A percentile compares a stretch with the other conserved stretches of the same genome.
Evolutionary conservation across 2,888 invertebrate species (phyloP).

Genomic region (Eupeodes latifasciatus): DNA sequence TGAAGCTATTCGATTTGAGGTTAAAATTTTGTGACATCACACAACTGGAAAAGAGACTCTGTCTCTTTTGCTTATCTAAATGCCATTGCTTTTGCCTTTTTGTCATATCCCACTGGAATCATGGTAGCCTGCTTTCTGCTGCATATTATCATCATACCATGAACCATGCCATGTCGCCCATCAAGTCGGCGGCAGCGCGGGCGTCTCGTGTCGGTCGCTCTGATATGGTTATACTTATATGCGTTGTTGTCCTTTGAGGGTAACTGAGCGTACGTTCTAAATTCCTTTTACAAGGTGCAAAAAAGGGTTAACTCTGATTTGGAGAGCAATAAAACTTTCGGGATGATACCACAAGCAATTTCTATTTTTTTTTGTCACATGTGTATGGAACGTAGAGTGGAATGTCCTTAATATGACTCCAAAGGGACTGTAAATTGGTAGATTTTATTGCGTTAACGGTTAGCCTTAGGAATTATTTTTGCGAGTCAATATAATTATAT

Average conservation of each 20-base stretch:
- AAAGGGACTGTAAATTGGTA: slow-evolving; percentile 74
- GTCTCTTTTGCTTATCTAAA: slow-evolving; percentile 55
- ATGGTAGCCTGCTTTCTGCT: too few relatives aligned
- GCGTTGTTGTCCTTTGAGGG: slow-evolving; percentile 22
- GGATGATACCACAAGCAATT: slow-evolving; percentile 58
- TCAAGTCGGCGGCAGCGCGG: too few relatives aligned
- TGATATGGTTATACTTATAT: background rate
- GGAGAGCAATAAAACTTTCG: slow-evolving; percentile 69
- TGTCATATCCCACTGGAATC: too few relatives aligned
- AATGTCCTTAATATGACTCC: slow-evolving; percentile 64
- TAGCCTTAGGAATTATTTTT: slow-evolving; percentile 71
- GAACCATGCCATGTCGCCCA: too few relatives aligned
- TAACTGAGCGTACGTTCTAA: slow-evolving; percentile 74
- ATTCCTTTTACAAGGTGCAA: slow-evolving; percentile 76
- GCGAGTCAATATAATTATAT: slow-evolving; percentile 70
- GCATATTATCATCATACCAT: too few relatives aligned
- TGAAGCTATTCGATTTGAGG: slow-evolving; percentile 73
- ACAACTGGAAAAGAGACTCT: slow-evolving; percentile 20
- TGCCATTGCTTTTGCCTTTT: background rate
- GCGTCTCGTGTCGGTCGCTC: too few relatives aligned
- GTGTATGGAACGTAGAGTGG: slow-evolving; percentile 12
- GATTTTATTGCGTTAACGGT: slow-evolving; percentile 75
- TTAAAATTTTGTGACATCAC: slow-evolving; percentile 65
- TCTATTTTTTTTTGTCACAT: slow-evolving; percentile 36
- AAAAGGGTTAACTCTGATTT: slow-evolving; percentile 76